Base-by-base conservation (phyloP, 64 coral and sea anemone genomes). In the Montipora capricornis region DNA sequence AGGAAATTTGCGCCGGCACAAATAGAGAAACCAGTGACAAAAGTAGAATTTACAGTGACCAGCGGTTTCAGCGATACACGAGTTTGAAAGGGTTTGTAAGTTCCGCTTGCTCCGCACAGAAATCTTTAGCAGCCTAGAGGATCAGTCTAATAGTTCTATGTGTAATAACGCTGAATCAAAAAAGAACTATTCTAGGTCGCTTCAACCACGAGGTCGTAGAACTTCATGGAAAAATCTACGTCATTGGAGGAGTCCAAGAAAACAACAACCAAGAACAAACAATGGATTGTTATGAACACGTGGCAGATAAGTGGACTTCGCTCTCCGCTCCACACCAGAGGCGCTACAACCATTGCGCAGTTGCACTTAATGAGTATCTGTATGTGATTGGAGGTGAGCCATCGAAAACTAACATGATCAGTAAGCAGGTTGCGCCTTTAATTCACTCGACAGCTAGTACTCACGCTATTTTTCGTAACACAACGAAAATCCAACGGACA, bases 301-400 rank as follows among this genome's bases (percentile, higher is more conserved):
- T 75, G 87, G 88, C 77, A 47, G 84, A 94, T 45, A 73, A 81
- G 9, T 93, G 90, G 90, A 67, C 44, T 74, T 61, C 78, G 60
- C 87, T 88, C 22, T 70, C 90, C 46, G 73, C 90, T 49, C 97
- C 97, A 8, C 90, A 73, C 29, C 92, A 91, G 59, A 82, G 68
- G 7, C 91, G 97, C 22, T 89, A 95, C 20, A 81, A 76, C 15
- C 94, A 94, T 44, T 95, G 91, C 26, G 59, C 91, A 83, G 91
- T 92, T 11, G 82, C 89, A 77, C 76, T 95, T 19, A 82, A 98
- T 84, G 91, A 77, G 8, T 89, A 89, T 19, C 73, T 98, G 47
- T 98, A 89, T 66, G 73, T 95, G 29, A 98, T 98, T 68, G 97
- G 97, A 64, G 96, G 96, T 98, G 81, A 91, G 77, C 0, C 20